These are phyloP conservation scores for Rapana venosa DNA, from an alignment of 2,888 invertebrate genomes.

Conservation along the genomic window DNA sequence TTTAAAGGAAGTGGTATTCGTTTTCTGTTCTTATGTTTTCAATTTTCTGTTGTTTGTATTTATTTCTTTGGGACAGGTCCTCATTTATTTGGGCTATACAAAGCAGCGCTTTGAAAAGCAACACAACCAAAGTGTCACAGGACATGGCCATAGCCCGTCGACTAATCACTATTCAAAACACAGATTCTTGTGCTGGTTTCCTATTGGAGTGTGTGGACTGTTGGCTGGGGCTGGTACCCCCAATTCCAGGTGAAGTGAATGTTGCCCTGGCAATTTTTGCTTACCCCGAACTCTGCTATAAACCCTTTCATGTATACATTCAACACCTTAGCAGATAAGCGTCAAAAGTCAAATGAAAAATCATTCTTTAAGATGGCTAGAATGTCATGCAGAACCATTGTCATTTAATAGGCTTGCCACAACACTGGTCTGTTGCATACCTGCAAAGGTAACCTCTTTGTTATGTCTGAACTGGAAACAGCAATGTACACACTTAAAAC, in stretches of 20 bases:
- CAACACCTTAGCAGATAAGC: background rate
- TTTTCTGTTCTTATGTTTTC: no score
- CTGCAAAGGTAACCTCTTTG: no score
- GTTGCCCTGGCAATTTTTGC: background rate
- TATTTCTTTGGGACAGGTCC: no score
- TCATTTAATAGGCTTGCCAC: no score
- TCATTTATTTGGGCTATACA: no score
- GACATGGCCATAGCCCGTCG: background rate
- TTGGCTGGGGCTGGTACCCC: background rate
- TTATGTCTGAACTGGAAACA: no score
- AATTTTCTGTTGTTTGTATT: background rate
- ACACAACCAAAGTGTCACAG: background rate
- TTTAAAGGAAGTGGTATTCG: no score
- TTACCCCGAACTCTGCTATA: background rate
- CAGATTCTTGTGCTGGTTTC: conserved; percentile 27
- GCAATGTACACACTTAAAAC: no score
- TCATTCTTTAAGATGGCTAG: background rate
- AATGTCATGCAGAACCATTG: background rate
- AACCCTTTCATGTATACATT: conserved; percentile 9
- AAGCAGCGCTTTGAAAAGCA: background rate
- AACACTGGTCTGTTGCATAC: no score
- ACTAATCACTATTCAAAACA: background rate
- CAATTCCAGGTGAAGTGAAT: background rate
- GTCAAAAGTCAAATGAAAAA: background rate
- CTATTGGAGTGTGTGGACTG: background rate